Evolutionary conservation across 2,113 vertebrate genomes (phyloP).

Genomic region (Laticauda colubrina): DNA sequence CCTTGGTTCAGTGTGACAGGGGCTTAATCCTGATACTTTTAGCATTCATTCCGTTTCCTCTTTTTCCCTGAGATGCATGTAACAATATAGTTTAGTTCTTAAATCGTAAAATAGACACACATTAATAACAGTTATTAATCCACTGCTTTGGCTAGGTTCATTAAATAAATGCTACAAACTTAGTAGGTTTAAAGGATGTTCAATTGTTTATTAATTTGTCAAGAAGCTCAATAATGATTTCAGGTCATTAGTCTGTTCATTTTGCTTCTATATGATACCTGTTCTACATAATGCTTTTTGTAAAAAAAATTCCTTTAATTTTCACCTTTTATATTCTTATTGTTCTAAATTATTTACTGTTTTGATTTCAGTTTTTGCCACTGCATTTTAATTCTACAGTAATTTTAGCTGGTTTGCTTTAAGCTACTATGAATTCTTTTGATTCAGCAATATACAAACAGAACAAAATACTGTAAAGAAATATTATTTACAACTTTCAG

Average conservation of each 20-base stretch:
- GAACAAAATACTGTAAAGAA: background rate
- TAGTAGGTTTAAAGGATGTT: background rate
- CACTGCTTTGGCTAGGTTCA: background rate
- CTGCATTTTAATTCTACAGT: background rate
- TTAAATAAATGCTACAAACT: background rate
- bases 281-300: background rate
- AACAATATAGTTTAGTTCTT: background rate
- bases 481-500: background rate
- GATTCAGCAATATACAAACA: background rate
- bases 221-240: background rate
- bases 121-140: background rate
- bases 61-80: background rate
- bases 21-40: background rate
- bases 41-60: background rate
- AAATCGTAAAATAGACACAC: background rate
- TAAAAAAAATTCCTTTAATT: background rate
- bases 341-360: background rate
- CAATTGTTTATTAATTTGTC: background rate
- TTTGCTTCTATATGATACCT: no score
- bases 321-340: background rate
- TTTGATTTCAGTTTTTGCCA: background rate
- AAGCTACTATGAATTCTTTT: background rate
- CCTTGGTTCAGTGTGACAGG: no score
- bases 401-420: background rate
- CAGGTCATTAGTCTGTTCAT: background rate